Percentiles rank a stretch among this genome's conserved stretches.
Evolutionary conservation across 1,140 invertebrate species (phyloP).

Genomic region (Dreissena rostriformis): DNA sequence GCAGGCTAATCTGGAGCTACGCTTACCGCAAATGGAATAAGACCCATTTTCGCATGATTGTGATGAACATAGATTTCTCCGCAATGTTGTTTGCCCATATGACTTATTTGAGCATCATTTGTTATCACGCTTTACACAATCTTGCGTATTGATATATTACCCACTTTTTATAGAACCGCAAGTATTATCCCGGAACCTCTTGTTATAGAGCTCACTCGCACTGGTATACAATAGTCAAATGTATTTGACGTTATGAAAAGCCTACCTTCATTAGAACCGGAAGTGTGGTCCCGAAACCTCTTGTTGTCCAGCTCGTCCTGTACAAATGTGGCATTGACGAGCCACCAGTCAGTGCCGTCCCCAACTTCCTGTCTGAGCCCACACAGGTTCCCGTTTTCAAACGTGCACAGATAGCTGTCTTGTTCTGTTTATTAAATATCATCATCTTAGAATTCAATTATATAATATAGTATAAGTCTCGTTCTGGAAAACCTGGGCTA

Average conservation of each 20-base stretch:
- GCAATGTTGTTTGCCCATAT: too few relatives aligned
- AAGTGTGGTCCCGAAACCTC: constrained; percentile 37
- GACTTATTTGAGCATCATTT: too few relatives aligned
- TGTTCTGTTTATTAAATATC: neutral
- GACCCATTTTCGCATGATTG: too few relatives aligned
- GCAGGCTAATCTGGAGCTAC: too few relatives aligned
- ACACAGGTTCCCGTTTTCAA: constrained; percentile 67
- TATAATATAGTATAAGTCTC: neutral
- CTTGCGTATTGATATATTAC: too few relatives aligned
- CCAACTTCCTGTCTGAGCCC: constrained; percentile 61
- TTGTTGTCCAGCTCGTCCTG: constrained; percentile 2
- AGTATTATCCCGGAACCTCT: too few relatives aligned
- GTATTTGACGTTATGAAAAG: neutral
- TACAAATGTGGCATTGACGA: constrained; percentile 59
- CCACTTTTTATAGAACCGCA: too few relatives aligned
- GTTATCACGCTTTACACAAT: too few relatives aligned
- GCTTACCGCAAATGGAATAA: too few relatives aligned
- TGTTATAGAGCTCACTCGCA: too few relatives aligned
- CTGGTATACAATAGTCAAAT: neutral
- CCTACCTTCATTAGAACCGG: constrained; percentile 15
- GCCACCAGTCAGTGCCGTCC: constrained; percentile 57
- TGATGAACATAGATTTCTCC: too few relatives aligned
- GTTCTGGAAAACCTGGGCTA: neutral
- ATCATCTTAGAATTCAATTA: neutral
- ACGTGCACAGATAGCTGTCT: constrained; percentile 60